These are phyloP conservation scores for Tragopan temminckii DNA, from an alignment of 2,797 vertebrate species.

Conservation along the genomic window DNA sequence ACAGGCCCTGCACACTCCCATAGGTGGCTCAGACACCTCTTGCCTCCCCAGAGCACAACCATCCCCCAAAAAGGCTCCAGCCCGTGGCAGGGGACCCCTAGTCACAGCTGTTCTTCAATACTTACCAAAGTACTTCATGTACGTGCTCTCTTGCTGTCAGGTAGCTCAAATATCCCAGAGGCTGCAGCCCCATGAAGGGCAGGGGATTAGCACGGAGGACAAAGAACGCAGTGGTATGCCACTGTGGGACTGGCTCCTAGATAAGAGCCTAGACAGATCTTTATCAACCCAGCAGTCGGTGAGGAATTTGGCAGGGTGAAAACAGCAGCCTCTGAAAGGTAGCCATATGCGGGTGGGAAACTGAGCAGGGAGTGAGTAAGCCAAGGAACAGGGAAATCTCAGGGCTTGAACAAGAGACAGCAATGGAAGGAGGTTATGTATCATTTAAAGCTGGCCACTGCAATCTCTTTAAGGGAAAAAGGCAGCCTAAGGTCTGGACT, in stretches of 20 bases:
- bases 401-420: background rate
- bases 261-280: background rate
- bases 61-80: constrained; percentile 27
- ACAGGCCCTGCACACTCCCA: background rate
- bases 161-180: constrained; percentile 57
- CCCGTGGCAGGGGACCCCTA: background rate
- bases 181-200: constrained; percentile 34
- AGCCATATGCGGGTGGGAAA: background rate
- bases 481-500: background rate
- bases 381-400: background rate
- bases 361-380: background rate
- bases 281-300: background rate
- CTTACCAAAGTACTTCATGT: constrained; percentile 37
- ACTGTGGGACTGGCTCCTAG: background rate
- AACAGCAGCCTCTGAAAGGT: constrained; percentile 12
- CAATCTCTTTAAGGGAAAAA: background rate
- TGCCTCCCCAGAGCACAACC: background rate
- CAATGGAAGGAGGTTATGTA: rapidly evolving
- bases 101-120: constrained; percentile 25
- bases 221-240: background rate
- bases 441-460: background rate
- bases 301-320: background rate
- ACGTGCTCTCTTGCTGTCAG: constrained; percentile 19
- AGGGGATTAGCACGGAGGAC: constrained; percentile 14
- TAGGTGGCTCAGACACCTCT: background rate